phyloP scores from a whole-genome alignment of 2,113 vertebrate species.

The Nothobranchius kuhntae region DNA sequence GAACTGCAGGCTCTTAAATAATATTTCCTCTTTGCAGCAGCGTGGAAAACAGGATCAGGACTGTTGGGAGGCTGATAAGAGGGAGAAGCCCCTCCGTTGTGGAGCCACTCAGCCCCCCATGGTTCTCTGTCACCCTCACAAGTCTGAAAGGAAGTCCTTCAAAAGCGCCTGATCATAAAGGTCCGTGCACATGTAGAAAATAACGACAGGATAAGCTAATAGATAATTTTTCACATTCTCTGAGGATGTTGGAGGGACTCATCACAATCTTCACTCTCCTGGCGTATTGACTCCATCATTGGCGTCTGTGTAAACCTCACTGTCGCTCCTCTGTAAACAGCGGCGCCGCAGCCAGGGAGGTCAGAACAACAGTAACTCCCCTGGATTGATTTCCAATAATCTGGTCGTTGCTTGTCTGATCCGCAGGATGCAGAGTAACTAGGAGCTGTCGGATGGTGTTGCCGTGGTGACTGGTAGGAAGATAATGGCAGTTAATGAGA shows the following conservation, averaged over 20 bases:
- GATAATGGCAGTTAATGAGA: slow-evolving; percentile 70
- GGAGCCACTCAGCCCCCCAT: slow-evolving; percentile 29
- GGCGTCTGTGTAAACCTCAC: slow-evolving; percentile 55
- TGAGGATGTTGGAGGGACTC: slow-evolving; percentile 1
- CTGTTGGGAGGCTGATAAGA: slow-evolving; percentile 70
- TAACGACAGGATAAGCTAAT: not conserved
- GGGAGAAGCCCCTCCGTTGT: slow-evolving; percentile 41
- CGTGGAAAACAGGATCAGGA: slow-evolving; percentile 71
- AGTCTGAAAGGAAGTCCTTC: slow-evolving; percentile 14
- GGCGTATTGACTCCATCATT: slow-evolving; percentile 39
- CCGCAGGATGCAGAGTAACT: slow-evolving; percentile 30
- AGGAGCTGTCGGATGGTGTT: slow-evolving; percentile 42
- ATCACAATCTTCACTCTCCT: not conserved
- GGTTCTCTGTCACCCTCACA: slow-evolving; percentile 23
- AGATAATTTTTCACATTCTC: slow-evolving; percentile 6
- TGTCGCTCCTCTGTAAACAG: slow-evolving; percentile 57
- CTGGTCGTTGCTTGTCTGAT: slow-evolving; percentile 58
- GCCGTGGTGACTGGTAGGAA: slow-evolving; percentile 43
- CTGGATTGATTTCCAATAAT: slow-evolving; percentile 73
- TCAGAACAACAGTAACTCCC: slow-evolving; percentile 64
- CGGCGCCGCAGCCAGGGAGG: slow-evolving; percentile 60
- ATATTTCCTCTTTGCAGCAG: slow-evolving; percentile 36
- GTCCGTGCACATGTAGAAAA: slow-evolving; percentile 18
- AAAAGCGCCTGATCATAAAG: slow-evolving; percentile 28
- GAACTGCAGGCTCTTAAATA: slow-evolving; percentile 33